Evolutionary conservation across 2,888 invertebrate genomes (phyloP).

Genomic region (Drosophila limbata): DNA sequence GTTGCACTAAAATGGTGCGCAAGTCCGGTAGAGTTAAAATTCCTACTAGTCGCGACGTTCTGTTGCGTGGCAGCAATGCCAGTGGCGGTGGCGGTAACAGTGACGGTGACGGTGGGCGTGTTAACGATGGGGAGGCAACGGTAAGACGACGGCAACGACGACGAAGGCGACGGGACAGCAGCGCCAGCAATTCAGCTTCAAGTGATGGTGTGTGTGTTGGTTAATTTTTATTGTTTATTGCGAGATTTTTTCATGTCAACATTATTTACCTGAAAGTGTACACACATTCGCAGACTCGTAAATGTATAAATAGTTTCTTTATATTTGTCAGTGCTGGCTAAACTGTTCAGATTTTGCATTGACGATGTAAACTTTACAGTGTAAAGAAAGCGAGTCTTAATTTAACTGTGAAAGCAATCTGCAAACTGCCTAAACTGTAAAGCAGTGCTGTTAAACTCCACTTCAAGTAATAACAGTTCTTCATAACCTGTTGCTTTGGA

Average conservation of each 20-base stretch:
- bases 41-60: constrained; percentile 67
- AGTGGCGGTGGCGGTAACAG: constrained; percentile 29
- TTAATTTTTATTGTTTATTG: constrained; percentile 42
- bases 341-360: constrained; percentile 29
- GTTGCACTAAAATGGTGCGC: constrained; percentile 81
- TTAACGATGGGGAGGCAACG: constrained; percentile 8
- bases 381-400: constrained; percentile 9
- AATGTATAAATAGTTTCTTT: not conserved
- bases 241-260: constrained; percentile 40
- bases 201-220: constrained; percentile 69
- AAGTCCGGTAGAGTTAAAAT: constrained; percentile 81
- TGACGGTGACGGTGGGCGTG: constrained; percentile 21
- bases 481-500: no score
- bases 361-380: constrained; percentile 5
- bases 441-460: not conserved
- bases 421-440: not conserved
- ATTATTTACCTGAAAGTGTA: constrained; percentile 28
- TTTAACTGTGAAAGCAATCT: not conserved
- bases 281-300: not conserved
- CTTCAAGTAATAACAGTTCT: not conserved
- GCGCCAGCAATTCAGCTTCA: constrained; percentile 63
- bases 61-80: constrained; percentile 64
- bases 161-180: constrained; percentile 58
- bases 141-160: constrained; percentile 29
- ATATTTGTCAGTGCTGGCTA: constrained; percentile 16